Conservation (phyloP, 2,113 vertebrate genomes). For the Erythrocercus mccallii region DNA sequence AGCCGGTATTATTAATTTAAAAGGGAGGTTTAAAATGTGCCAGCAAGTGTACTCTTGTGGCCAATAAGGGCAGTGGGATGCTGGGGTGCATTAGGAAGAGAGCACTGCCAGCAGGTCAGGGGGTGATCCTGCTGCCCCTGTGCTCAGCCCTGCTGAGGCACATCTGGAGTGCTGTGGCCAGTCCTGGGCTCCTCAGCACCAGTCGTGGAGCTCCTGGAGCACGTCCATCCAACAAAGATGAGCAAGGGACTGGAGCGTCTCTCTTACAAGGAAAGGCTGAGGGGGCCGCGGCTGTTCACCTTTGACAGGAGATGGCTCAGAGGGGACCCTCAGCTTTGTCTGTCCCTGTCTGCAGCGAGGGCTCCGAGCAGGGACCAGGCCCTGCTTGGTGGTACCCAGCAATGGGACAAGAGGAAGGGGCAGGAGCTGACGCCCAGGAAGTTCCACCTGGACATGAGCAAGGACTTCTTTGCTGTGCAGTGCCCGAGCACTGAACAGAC, state of each 20-base stretch:
- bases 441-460: background rate
- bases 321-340: background rate
- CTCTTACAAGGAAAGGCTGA: background rate
- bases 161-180: too few species aligned
- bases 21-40: background rate
- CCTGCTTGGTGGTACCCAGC: background rate
- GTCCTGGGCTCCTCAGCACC: background rate
- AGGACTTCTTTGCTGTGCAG: background rate
- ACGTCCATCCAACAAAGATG: background rate
- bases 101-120: background rate
- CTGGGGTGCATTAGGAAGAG: background rate
- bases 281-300: background rate
- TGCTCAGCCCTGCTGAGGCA: background rate
- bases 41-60: background rate
- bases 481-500: background rate
- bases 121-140: background rate
- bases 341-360: background rate
- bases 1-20: accelerated
- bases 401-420: background rate
- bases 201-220: background rate
- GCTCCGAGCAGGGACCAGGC: background rate
- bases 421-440: background rate
- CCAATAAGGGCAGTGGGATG: background rate
- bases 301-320: background rate
- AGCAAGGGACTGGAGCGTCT: background rate